Base-by-base conservation (phyloP, 1,140 invertebrate species). In the Bombus cullumanus region DNA sequence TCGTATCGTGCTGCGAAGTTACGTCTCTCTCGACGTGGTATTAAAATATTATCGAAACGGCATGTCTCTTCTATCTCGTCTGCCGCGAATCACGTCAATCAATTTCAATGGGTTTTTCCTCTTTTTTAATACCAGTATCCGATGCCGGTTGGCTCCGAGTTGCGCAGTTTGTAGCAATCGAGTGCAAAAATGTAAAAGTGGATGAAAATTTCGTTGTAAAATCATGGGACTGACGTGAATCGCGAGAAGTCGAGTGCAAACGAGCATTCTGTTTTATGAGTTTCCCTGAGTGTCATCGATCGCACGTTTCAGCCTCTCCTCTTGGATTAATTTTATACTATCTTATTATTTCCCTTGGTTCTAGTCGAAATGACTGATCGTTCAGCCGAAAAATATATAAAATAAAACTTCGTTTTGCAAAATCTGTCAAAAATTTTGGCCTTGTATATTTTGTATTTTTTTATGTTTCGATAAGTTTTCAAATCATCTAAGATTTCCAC, bases 41-140 rank as follows among this genome's bases (percentile, higher is more conserved):
- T 83, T 64, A 25, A 77, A 77, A 41, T 68, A 69, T 77, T 28
- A 31, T 31, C 31, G 37, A 22, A 82, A 77, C 34, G 39, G 5
- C n/a, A 28, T 22, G 6, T 28, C 12, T 37, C 28, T 57, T 72
- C 34, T 31, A 3, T 25, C 18, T 18, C 6, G 5, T 69, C n/a
- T 13, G 12, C 39, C n/a, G 9, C 25, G 15, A 13, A 41, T 18
- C 31, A 57, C 31, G 81, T 66, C 81, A n/a, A 64, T 83, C 73
- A 57, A 66, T 47, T 76, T 22, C 59, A 25, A 47, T 62, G n/a
- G 39, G 37, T 25, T 74, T 59, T 76, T 18, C 34, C 25, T 22
- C 2, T 59, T 12, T 37, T 37, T 59, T n/a, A 76, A 39, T 25
- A 75, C 9, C 10, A 66, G 15, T 57, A 75, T 37, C 22, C 47